Conservation (phyloP, 2,797 vertebrate genomes). For the Ambastaia sidthimunki region DNA sequence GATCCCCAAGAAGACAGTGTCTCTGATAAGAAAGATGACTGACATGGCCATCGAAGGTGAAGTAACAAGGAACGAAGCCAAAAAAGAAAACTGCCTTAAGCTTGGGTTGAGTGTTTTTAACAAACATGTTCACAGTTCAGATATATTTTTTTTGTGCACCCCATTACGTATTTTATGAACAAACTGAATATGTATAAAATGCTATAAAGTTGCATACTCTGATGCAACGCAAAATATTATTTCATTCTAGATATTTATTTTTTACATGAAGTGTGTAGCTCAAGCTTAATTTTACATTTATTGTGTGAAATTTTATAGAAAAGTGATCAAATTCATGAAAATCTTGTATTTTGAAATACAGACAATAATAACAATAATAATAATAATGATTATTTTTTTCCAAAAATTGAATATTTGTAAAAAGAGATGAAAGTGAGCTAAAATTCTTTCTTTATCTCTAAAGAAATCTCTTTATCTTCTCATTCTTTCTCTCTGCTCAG, state of each 20-base stretch:
- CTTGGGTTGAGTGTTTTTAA: not conserved
- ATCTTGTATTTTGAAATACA: not conserved
- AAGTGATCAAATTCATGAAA: not conserved
- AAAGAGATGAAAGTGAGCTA: conserved; percentile 5
- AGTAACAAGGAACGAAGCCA: not conserved
- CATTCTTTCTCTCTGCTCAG: conserved; percentile 65
- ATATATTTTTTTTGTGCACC: not conserved
- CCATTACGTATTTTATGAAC: conserved; percentile 11
- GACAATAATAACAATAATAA: not conserved
- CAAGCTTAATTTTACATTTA: not conserved
- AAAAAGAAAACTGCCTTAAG: conserved; percentile 16
- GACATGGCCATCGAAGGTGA: conserved; percentile 56
- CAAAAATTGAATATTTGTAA: not conserved
- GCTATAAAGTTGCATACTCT: not conserved
- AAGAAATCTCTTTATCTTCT: conserved; percentile 50
- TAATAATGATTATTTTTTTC: not conserved
- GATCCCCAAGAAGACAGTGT: conserved; percentile 74
- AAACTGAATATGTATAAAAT: not conserved
- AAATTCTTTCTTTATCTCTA: not conserved
- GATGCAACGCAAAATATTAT: not conserved
- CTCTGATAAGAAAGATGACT: conserved; percentile 96
- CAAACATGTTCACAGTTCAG: not conserved
- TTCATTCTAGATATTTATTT: not conserved
- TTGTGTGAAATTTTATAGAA: not conserved
- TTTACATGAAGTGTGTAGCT: not conserved